A percentile compares a stretch with the other conserved stretches of the same genome.
phyloP scores from a whole-genome alignment of 2,113 vertebrate genomes.

The Syngnathus floridae region DNA sequence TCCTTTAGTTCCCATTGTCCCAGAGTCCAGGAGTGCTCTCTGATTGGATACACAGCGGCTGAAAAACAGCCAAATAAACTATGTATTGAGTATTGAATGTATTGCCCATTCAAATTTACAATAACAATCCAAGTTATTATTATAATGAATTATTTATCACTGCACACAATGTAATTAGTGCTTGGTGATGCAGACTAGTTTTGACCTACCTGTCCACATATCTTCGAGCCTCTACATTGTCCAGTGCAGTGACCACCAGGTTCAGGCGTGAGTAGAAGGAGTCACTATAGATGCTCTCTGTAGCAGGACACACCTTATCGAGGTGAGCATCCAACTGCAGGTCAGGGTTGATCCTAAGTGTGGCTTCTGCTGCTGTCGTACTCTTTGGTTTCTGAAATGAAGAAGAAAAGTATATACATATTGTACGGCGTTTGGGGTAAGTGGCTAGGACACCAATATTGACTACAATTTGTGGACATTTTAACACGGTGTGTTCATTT shows the following conservation, averaged over 20 bases:
- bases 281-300: constrained; percentile 85
- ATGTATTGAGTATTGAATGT: neutral
- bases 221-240: constrained; percentile 95
- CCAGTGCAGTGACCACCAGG: constrained; percentile 88
- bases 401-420: neutral
- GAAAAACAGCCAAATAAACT: constrained; percentile 25
- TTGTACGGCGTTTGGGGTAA: too few species aligned
- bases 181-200: neutral
- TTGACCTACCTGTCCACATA: constrained; percentile 90
- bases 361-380: constrained; percentile 86
- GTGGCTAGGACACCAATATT: neutral
- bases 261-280: constrained; percentile 82
- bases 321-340: constrained; percentile 88
- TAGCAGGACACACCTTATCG: constrained; percentile 91
- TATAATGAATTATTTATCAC: neutral
- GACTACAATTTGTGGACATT: too few species aligned
- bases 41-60: constrained; percentile 93
- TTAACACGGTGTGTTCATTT: too few species aligned
- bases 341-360: constrained; percentile 83
- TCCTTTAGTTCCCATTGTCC: constrained; percentile 98
- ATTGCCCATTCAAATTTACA: neutral
- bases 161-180: neutral
- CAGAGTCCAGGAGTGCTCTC: constrained; percentile 90
- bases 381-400: constrained; percentile 87
- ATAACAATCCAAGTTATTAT: neutral